Percentiles rank a stretch among this genome's conserved stretches.
phyloP scores from a whole-genome alignment of 2,797 vertebrate genomes.

The Kryptolebias ocellatus region DNA sequence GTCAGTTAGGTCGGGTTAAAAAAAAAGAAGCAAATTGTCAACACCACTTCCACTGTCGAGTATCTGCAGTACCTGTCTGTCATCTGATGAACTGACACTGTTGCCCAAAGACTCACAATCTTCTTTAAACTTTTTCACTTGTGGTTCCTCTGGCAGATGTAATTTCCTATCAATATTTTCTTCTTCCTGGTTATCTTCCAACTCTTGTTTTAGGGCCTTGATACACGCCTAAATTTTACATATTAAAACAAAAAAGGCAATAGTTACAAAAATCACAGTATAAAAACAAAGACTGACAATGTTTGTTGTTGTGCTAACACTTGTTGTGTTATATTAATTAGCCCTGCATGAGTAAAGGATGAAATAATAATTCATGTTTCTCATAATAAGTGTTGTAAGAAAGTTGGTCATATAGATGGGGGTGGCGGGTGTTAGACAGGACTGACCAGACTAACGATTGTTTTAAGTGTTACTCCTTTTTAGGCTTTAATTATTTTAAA shows the following conservation, averaged over 20 bases:
- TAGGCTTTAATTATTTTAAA: too few relatives aligned
- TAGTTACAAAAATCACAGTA: background rate
- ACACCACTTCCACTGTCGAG: background rate
- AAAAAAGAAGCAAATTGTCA: background rate
- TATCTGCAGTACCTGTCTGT: slow-evolving; percentile 29
- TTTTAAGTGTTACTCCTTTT: too few relatives aligned
- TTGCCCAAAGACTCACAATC: fast-evolving
- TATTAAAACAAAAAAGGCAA: background rate
- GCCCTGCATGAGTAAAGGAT: too few relatives aligned
- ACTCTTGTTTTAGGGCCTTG: slow-evolving; percentile 1
- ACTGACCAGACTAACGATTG: too few relatives aligned
- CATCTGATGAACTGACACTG: background rate
- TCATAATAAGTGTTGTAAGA: too few relatives aligned
- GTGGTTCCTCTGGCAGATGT: background rate
- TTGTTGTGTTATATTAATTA: too few relatives aligned
- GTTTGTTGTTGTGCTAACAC: too few relatives aligned
- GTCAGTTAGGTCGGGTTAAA: background rate
- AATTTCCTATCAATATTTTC: fast-evolving
- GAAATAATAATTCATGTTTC: too few relatives aligned
- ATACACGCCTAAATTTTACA: background rate
- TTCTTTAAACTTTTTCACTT: background rate
- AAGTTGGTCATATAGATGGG: too few relatives aligned
- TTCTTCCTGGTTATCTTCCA: background rate
- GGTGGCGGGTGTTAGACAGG: too few relatives aligned
- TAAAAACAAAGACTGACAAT: background rate